Evolutionary conservation across 2,797 vertebrate genomes (phyloP), one percentile per base, ranked within the genome.

Genomic region (Amazona finschi): DNA sequence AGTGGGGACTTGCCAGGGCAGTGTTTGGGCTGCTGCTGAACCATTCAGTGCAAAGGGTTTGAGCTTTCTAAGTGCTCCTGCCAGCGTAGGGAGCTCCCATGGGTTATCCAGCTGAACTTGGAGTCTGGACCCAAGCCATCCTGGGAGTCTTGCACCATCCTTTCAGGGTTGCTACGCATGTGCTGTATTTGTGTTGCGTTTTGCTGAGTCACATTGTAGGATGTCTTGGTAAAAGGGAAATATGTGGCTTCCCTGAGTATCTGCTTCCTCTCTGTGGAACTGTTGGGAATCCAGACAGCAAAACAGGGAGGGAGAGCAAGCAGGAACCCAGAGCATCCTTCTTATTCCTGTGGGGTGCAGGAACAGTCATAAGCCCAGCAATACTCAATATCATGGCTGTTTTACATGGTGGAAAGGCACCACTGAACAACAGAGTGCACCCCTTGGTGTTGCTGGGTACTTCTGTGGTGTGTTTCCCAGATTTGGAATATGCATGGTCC

Each of bases 401-500:
- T 81, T n/a, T 14, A 12, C 1, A 1, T n/a, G 67, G 21, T 18
- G 43, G 27, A 47, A 64, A 77, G 39, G 9, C 36, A 16, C 2
- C 18, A 2, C 15, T 8, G 1, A 41, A 19, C 6, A 52, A 17
- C n/a, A 14, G 41, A 21, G 8, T 28, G 55, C 28, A 25, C 6
- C 16, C 50, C 5, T 50, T 13, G 78, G 49, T 36, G 12, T 27
- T 43, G n/a, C 33, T 49, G 8, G 30, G 17, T 58, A 3, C 21
- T 31, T n/a, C 47, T 55, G 15, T 47, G 47, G 47, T 16, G 57
- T 38, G 18, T 8, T 28, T 47, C 36, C 6, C 8, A 12, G 18
- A 1, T 19, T 28, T n/a, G 67, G 50, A 38, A 22, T 7, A 16
- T 1, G 3, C 2, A 0, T 15, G 31, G 13, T 11, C 24, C 64